phyloP scores from a whole-genome alignment of 2,797 vertebrate genomes.

The Ispidina lecontei region DNA sequence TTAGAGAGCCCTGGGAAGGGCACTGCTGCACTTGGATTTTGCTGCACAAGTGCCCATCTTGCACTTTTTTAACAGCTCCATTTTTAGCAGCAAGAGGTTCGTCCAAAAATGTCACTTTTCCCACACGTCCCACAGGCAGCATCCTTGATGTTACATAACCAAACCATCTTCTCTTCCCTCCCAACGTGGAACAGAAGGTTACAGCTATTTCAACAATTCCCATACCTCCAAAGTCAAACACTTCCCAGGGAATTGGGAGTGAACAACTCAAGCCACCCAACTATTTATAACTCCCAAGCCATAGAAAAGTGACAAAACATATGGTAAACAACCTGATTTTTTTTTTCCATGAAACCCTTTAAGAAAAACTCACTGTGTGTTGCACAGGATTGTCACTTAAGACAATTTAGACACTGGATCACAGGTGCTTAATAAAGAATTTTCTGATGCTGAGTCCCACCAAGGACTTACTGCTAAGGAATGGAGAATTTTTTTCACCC shows the following conservation, averaged over 20 bases:
- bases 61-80: neutral
- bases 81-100: neutral
- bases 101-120: neutral
- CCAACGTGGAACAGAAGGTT: neutral
- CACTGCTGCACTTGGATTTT: neutral
- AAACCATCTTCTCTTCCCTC: neutral
- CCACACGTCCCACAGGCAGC: neutral
- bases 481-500: fast-evolving
- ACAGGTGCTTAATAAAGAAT: neutral
- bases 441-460: neutral
- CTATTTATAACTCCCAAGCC: neutral
- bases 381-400: neutral
- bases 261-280: neutral
- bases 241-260: neutral
- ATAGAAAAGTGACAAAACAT: neutral
- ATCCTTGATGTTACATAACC: neutral
- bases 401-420: neutral
- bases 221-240: neutral
- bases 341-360: neutral
- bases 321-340: neutral
- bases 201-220: neutral
- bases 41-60: neutral
- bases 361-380: neutral
- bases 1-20: neutral
- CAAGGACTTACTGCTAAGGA: neutral